These are phyloP conservation scores for Rousettus leschenaultii DNA, from an alignment of 2,113 vertebrate genomes.

Conservation along the genomic window DNA sequence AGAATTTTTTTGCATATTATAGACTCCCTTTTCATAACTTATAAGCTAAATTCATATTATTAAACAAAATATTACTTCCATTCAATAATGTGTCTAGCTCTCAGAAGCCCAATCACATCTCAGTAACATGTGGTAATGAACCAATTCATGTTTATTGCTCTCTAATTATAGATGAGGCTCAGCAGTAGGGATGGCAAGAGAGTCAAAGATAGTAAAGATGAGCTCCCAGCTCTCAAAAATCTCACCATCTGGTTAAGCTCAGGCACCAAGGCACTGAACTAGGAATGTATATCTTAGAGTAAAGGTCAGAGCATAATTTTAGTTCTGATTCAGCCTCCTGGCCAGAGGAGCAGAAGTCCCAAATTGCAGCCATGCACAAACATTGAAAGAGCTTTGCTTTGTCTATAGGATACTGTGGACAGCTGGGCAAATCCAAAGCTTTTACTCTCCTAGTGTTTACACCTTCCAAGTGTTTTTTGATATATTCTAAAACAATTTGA, in stretches of 20 bases:
- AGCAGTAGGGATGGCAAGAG: not conserved
- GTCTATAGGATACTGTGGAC: not conserved
- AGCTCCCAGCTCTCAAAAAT: not conserved
- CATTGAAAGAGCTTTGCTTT: not conserved
- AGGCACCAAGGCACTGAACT: not conserved
- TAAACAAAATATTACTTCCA: not conserved
- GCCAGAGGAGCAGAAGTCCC: not conserved
- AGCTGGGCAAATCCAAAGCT: not conserved
- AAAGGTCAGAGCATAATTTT: constrained; percentile 11
- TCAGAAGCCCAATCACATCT: not conserved
- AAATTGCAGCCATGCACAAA: not conserved
- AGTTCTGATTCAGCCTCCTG: not conserved
- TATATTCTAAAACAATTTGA: constrained; percentile 13
- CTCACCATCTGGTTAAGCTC: not conserved
- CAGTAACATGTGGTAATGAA: not conserved
- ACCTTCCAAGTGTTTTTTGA: constrained; percentile 32
- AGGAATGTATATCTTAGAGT: not conserved
- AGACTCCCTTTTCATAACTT: not conserved
- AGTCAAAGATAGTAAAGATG: not conserved
- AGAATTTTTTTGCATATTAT: not conserved
- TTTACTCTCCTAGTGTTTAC: constrained; percentile 7
- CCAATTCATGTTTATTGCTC: not conserved
- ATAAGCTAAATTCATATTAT: not conserved
- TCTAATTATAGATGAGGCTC: not conserved
- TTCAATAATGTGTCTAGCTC: not conserved